Evolutionary conservation across 2,888 invertebrate species (phyloP).

Genomic region (Agrochola macilenta): DNA sequence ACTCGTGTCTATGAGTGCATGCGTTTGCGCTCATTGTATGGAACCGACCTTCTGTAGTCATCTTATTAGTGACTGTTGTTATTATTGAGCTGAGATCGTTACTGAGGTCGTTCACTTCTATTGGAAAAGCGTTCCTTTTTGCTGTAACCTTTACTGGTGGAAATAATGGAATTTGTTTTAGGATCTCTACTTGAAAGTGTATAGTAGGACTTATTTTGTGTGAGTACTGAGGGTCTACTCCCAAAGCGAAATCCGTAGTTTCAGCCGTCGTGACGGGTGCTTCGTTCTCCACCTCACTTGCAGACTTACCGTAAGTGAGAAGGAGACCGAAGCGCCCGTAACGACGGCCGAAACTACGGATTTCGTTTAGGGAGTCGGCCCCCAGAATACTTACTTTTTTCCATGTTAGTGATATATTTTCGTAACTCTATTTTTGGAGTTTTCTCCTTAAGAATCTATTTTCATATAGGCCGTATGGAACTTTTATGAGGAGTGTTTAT

Average conservation of each 20-base stretch:
- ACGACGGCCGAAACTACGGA: too few species aligned
- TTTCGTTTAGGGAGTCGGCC: too few species aligned
- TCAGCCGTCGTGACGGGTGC: too few species aligned
- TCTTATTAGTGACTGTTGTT: slow-evolving; percentile 8
- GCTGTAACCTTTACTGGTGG: not conserved
- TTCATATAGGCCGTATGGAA: too few species aligned
- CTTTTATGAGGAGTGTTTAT: too few species aligned
- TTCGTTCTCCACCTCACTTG: too few species aligned
- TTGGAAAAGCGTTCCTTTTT: slow-evolving; percentile 42
- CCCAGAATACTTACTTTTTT: too few species aligned
- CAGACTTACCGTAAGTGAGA: too few species aligned
- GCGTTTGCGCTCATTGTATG: not conserved
- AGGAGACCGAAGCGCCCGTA: too few species aligned
- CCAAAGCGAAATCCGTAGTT: too few species aligned
- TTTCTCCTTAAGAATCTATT: too few species aligned
- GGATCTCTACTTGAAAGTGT: not conserved
- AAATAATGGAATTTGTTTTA: slow-evolving; percentile 25
- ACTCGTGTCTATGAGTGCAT: not conserved
- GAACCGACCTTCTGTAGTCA: slow-evolving; percentile 5
- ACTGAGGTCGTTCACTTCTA: slow-evolving; percentile 44
- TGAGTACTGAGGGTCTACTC: not conserved
- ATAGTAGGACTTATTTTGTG: not conserved
- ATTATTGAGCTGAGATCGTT: slow-evolving; percentile 14
- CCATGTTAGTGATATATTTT: not conserved
- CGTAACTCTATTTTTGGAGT: not conserved